Percentiles rank a stretch among this genome's conserved stretches.
These are phyloP conservation scores for Tauraco erythrolophus DNA, from an alignment of 2,113 vertebrate genomes.

Conservation along the genomic window DNA sequence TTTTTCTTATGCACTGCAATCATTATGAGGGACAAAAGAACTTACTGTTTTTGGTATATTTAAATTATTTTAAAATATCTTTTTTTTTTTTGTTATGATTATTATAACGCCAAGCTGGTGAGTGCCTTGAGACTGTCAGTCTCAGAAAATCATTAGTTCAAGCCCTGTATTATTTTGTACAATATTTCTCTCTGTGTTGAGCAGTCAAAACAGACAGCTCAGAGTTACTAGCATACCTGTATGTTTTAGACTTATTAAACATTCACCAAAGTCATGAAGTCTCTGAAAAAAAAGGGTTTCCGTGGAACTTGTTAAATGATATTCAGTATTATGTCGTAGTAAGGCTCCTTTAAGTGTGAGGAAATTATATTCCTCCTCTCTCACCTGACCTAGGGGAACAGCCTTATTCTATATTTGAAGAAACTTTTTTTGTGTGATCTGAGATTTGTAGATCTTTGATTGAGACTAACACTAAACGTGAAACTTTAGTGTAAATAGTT, in stretches of 20 bases:
- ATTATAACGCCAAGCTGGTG: fast-evolving
- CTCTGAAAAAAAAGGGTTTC: background rate
- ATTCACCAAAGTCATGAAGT: background rate
- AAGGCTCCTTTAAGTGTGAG: background rate
- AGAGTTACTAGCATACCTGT: background rate
- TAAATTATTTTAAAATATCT: background rate
- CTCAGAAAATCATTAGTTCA: background rate
- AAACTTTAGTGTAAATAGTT: background rate
- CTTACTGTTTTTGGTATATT: background rate
- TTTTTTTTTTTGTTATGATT: background rate
- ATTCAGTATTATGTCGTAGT: background rate
- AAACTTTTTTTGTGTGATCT: background rate
- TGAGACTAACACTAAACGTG: background rate
- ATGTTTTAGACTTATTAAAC: background rate
- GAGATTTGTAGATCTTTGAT: background rate
- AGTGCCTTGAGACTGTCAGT: background rate
- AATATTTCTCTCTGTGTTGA: background rate
- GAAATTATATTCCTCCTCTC: background rate
- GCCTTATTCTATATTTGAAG: background rate
- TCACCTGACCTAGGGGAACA: background rate
- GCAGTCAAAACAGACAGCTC: background rate
- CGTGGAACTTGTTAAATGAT: background rate
- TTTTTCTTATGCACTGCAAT: background rate
- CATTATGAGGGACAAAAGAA: background rate
- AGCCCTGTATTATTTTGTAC: background rate